A percentile compares a stretch with the other conserved stretches of the same genome.
These are phyloP conservation scores for Kuschelorhynchus macadamiae DNA, from an alignment of 2,888 invertebrate species.

Conservation along the genomic window DNA sequence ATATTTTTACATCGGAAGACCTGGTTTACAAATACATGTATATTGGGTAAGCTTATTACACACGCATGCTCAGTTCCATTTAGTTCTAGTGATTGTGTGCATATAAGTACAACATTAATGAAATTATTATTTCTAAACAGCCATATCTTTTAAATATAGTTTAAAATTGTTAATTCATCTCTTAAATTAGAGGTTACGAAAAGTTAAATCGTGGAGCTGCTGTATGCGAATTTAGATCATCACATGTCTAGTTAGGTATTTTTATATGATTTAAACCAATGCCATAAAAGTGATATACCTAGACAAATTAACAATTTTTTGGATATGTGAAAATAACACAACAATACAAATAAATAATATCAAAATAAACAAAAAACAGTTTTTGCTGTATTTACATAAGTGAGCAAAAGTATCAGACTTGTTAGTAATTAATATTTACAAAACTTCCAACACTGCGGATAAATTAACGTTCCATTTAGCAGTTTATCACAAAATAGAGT, in stretches of 20 bases:
- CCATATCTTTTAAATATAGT: constrained; percentile 10
- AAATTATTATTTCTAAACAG: constrained; percentile 27
- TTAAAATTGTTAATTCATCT: constrained; percentile 50
- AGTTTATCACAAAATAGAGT: constrained; percentile 21
- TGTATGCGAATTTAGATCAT: constrained; percentile 6
- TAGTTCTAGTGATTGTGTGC: constrained; percentile 37
- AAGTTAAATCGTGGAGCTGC: constrained; percentile 16
- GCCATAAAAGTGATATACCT: constrained; percentile 19
- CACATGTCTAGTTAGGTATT: constrained; percentile 47
- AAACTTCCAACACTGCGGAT: constrained; percentile 18
- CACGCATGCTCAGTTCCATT: not conserved
- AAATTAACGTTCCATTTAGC: constrained; percentile 15
- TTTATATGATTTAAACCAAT: no score
- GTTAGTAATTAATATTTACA: constrained; percentile 41
- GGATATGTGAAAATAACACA: constrained; percentile 52
- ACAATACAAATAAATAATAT: constrained; percentile 48
- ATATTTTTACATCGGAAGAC: constrained; percentile 28
- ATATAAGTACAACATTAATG: constrained; percentile 44
- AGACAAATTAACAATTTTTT: constrained; percentile 52
- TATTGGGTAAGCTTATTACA: not conserved
- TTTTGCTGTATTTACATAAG: constrained; percentile 54
- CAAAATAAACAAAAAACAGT: constrained; percentile 41
- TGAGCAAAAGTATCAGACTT: constrained; percentile 62
- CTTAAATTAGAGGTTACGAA: constrained; percentile 14
- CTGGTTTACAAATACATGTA: constrained; percentile 11